Evolutionary conservation across 2,888 invertebrate genomes (phyloP).

Genomic region (Mechanitis mazaeus): DNA sequence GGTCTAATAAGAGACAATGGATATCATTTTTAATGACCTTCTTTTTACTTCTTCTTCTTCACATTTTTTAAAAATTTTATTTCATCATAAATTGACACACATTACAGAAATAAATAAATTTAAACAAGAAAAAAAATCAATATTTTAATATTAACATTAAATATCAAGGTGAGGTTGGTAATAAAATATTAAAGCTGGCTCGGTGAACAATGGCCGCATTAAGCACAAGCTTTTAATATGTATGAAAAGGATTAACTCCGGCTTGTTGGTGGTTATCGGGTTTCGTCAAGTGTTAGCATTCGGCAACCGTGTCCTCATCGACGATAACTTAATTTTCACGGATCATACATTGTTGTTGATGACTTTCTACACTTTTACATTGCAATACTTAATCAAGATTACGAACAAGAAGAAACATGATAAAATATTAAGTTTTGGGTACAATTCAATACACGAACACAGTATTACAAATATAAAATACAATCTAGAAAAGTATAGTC

Average conservation of each 20-base stretch:
- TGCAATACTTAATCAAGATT: slow-evolving; percentile 6
- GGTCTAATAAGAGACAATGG: too few species aligned
- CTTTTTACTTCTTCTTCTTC: too few species aligned
- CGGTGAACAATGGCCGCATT: slow-evolving; percentile 62
- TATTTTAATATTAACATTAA: slow-evolving; percentile 21
- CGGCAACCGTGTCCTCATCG: slow-evolving; percentile 44
- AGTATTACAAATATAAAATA: background rate
- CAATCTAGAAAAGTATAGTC: background rate
- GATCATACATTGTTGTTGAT: slow-evolving; percentile 43
- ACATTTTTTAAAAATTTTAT: too few species aligned
- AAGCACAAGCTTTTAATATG: slow-evolving; percentile 58
- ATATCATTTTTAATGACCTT: too few species aligned
- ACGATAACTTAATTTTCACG: slow-evolving; percentile 56
- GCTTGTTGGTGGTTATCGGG: slow-evolving; percentile 72
- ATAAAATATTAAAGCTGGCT: slow-evolving; percentile 48
- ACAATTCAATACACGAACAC: too few species aligned
- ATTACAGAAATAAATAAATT: too few species aligned
- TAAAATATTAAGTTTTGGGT: too few species aligned
- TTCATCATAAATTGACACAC: too few species aligned
- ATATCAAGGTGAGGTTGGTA: slow-evolving; percentile 32
- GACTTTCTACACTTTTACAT: slow-evolving; percentile 31
- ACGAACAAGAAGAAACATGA: background rate
- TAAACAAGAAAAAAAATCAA: background rate
- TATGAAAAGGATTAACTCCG: slow-evolving; percentile 71
- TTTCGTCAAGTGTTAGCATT: slow-evolving; percentile 45